These are phyloP conservation scores for Sebastes trivittatus DNA, from an alignment of 2,797 vertebrate genomes.

Conservation along the genomic window DNA sequence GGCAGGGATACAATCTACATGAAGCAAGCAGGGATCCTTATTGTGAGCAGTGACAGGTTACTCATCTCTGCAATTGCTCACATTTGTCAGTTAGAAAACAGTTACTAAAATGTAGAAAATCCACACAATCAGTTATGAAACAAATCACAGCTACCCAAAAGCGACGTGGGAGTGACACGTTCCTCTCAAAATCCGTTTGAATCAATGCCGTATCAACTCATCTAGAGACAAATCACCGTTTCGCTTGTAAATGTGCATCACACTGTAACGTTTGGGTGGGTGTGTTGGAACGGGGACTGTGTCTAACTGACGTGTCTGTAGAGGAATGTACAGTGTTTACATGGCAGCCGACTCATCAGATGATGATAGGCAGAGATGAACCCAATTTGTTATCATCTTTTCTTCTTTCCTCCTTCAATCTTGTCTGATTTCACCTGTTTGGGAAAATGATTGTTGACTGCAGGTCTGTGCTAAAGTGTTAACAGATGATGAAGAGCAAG, in stretches of 20 bases:
- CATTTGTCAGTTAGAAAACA: neutral
- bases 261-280: neutral
- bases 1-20: neutral
- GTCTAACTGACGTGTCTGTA: conserved; percentile 5
- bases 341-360: conserved; percentile 1
- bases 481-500: neutral
- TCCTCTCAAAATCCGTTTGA: conserved; percentile 19
- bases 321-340: conserved; percentile 19
- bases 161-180: neutral
- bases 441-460: neutral
- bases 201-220: conserved; percentile 32
- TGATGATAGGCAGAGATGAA: neutral
- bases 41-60: neutral
- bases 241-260: neutral
- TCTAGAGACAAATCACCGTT: conserved; percentile 7
- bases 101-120: neutral
- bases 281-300: neutral
- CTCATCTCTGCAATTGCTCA: neutral
- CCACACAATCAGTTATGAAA: conserved; percentile 1
- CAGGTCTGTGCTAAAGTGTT: neutral
- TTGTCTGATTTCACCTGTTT: neutral
- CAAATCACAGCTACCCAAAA: conserved; percentile 23
- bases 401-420: neutral
- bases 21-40: neutral
- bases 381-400: neutral